Base-by-base conservation (phyloP, 2,113 vertebrate species). In the Catharus bicknelli region DNA sequence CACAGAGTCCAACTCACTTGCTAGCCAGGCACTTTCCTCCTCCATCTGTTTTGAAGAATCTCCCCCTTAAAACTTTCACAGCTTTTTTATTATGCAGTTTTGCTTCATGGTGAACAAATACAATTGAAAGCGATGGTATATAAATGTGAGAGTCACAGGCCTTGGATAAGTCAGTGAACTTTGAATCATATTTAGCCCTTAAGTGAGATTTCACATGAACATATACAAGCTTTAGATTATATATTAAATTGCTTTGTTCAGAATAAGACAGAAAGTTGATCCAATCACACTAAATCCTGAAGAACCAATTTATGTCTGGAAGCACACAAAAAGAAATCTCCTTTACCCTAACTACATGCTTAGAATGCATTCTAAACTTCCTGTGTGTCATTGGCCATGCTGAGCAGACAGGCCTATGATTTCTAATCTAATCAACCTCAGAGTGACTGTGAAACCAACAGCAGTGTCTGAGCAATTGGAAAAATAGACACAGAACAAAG, bases 401-500 rank as follows among this genome's bases (percentile, higher is more conserved):
- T 88, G 93, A 96, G 96, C 93, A 96, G 94, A 81, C 51, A 91
- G 42, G 70, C 30, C 86, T 87, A 23, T 36, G 86, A 86, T 88
- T 96, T 97, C 94, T 96, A 92, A 98, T 95, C 96, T 95, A 95
- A 98, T 97, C 95, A 97, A 75, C 84, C 85, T 96, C 90, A 91
- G 93, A 96, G 91, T 83, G 92, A 94, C 32, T 93, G 90, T 84
- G 93, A 96, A 95, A 91, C 88, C 94, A 94, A 95, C 89, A 97
- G 93, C 94, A 94, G 90, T 93, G 94, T 96, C 93, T 94, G 90
- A 96, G 92, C 93, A 96, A 92, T 88, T 53, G 74, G 89, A 95
- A 97, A 97, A 97, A 96, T 22, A 95, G 97, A 97, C 86, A 94
- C 55, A 94, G 97, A 97, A 97, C 96, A 97, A 97, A 97, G 93